Conservation (phyloP, 2,888 invertebrate species). For the Pyrgus malvae region DNA sequence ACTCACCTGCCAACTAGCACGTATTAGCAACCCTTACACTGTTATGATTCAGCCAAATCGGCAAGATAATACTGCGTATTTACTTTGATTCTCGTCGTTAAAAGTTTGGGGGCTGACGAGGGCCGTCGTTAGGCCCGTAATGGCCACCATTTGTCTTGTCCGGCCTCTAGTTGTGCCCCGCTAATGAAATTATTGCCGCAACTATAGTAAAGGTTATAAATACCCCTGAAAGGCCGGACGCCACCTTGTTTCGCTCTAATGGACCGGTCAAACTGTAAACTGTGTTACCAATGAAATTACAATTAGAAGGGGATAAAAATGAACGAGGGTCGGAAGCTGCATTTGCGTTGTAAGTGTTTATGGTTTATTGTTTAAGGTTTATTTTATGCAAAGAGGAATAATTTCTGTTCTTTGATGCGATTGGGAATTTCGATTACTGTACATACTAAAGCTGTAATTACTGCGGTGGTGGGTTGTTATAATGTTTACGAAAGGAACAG, state of each 20-base stretch:
- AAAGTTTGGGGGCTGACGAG: conserved; percentile 81
- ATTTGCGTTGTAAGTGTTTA: conserved; percentile 40
- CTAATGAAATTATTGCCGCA: conserved; percentile 83
- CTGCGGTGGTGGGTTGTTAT: no score
- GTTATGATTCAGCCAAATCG: conserved; percentile 77
- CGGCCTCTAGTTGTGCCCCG: conserved; percentile 78
- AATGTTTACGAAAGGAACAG: no score
- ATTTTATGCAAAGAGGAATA: no score
- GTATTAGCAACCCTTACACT: conserved; percentile 71
- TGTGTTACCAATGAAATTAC: conserved; percentile 82
- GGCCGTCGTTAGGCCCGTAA: conserved; percentile 76
- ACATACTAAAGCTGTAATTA: no score
- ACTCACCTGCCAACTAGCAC: conserved; percentile 56
- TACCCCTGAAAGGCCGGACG: conserved; percentile 74
- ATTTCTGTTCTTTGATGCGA: no score
- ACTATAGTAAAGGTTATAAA: conserved; percentile 81
- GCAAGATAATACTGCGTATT: conserved; percentile 79
- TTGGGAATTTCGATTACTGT: no score
- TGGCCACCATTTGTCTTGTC: conserved; percentile 82
- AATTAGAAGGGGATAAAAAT: conserved; percentile 78
- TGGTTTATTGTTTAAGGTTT: no score
- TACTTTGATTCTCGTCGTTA: conserved; percentile 82
- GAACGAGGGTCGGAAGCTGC: conserved; percentile 67
- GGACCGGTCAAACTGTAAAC: conserved; percentile 82
- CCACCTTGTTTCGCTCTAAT: conserved; percentile 79